These are phyloP conservation scores for Probaryconus sp. DNA, from an alignment of 1,140 invertebrate genomes.

Conservation along the genomic window DNA sequence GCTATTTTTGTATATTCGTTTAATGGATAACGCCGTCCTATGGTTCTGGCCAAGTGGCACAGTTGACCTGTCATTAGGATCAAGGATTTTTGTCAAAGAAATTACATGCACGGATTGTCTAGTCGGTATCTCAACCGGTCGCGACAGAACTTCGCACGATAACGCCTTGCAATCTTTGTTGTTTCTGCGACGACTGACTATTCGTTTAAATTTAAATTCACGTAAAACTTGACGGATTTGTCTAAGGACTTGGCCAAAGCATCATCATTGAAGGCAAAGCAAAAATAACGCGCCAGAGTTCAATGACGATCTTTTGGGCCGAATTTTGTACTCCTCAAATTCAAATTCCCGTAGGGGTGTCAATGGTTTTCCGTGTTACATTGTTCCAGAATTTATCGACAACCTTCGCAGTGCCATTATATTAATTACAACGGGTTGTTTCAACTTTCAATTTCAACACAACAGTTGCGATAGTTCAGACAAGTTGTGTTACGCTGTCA, in stretches of 20 bases:
- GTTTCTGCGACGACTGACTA: conserved; percentile 12
- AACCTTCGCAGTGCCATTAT: conserved; percentile 40
- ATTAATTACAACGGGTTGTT: conserved; percentile 42
- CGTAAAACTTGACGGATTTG: conserved; percentile 8
- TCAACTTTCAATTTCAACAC: conserved; percentile 52
- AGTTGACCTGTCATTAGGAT: conserved; percentile 67
- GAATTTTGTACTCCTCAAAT: conserved; percentile 18
- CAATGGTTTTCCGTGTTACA: not conserved
- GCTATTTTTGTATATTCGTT: conserved; percentile 15
- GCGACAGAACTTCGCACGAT: conserved; percentile 14
- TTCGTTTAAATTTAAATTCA: conserved; percentile 35
- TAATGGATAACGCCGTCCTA: conserved; percentile 23
- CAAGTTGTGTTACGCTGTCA: conserved; percentile 36
- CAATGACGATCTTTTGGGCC: conserved; percentile 45
- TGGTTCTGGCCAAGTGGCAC: conserved; percentile 60
- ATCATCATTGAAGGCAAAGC: conserved; percentile 44
- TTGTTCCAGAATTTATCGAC: conserved; percentile 48
- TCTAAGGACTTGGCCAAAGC: conserved; percentile 40
- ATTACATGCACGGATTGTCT: conserved; percentile 20
- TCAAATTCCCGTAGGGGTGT: no score
- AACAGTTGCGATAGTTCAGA: conserved; percentile 35
- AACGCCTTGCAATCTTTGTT: not conserved
- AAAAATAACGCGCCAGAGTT: conserved; percentile 54
- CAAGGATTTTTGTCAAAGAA: conserved; percentile 60
- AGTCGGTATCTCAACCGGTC: not conserved